phyloP scores from a whole-genome alignment of 2,888 invertebrate species.

The Corythucha ciliata region DNA sequence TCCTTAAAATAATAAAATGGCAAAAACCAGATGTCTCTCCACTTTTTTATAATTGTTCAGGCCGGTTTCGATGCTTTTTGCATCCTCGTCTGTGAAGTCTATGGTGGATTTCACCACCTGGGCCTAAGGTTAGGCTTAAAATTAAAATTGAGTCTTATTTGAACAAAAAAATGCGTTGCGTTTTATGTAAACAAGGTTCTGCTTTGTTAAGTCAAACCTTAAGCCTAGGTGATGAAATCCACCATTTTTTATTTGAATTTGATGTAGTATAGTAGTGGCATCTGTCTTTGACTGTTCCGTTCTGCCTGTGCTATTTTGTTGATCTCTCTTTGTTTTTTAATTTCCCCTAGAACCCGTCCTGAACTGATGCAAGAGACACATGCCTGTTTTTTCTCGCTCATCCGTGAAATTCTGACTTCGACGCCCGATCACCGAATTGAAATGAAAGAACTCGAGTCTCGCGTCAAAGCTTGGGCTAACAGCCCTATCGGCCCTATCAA shows the following conservation, averaged over 20 bases:
- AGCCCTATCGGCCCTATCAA: slow-evolving; percentile 74
- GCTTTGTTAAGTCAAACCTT: no score
- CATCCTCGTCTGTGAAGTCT: no score
- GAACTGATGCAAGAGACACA: slow-evolving; percentile 71
- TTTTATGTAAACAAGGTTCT: no score
- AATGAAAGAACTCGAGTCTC: slow-evolving; percentile 61
- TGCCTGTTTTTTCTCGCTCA: slow-evolving; percentile 74
- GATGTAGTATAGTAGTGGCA: not conserved
- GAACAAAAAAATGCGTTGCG: no score
- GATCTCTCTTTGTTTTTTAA: slow-evolving; percentile 3
- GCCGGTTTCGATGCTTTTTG: no score
- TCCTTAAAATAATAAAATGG: no score
- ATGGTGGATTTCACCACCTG: no score
- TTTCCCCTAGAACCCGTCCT: slow-evolving; percentile 43
- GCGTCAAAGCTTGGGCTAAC: slow-evolving; percentile 62
- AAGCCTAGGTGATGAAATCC: not conserved
- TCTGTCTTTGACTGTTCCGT: not conserved
- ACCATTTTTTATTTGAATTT: not conserved
- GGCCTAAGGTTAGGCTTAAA: no score
- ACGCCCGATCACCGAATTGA: slow-evolving; percentile 76
- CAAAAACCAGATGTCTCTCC: no score
- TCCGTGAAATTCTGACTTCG: slow-evolving; percentile 79
- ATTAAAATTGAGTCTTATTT: no score
- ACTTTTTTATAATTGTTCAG: no score
- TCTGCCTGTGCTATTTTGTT: not conserved